phyloP scores from a whole-genome alignment of 2,888 invertebrate species.

The Heliconius hortense region DNA sequence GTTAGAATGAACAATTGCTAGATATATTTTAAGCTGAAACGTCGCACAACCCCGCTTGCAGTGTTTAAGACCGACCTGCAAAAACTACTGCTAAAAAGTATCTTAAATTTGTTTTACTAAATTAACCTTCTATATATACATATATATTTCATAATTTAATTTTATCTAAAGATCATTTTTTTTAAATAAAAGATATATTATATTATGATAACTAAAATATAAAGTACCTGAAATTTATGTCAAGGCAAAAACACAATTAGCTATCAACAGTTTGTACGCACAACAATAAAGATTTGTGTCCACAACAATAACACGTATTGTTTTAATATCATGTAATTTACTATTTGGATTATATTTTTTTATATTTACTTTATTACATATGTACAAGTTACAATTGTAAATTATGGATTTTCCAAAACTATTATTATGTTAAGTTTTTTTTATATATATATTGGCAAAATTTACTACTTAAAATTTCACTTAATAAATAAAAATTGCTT shows the following conservation, averaged over 20 bases:
- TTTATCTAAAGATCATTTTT: no score
- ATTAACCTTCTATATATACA: no score
- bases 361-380: background rate
- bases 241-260: constrained; percentile 20
- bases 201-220: constrained; percentile 4
- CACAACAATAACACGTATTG: background rate
- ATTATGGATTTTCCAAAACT: background rate
- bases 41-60: no score
- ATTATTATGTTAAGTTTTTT: no score
- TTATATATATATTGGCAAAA: background rate
- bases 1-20: no score
- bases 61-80: no score
- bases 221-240: constrained; percentile 7
- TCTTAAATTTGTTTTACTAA: no score
- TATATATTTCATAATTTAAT: no score
- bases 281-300: background rate
- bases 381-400: background rate
- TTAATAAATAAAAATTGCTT: background rate
- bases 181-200: background rate
- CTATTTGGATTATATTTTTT: background rate
- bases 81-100: no score
- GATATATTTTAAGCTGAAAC: no score
- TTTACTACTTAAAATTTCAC: background rate
- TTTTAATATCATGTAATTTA: background rate
- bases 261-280: background rate